Evolutionary conservation across 2,888 invertebrate genomes (phyloP).

Genomic region (Drosophila kanekoi): DNA sequence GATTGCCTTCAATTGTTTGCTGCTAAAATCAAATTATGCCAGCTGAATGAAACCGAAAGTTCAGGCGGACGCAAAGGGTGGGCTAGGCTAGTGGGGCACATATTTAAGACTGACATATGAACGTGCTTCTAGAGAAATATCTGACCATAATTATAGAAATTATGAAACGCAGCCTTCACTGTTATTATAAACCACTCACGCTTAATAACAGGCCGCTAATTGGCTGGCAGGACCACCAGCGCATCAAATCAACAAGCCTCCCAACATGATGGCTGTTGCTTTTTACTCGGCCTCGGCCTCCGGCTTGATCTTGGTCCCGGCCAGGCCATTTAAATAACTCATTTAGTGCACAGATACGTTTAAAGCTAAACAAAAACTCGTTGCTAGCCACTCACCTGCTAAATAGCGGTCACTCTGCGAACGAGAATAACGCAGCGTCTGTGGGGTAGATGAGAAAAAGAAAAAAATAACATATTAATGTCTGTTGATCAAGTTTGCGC

Average conservation of each 20-base stretch:
- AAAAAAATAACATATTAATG: conserved; percentile 60
- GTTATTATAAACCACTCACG: conserved; percentile 78
- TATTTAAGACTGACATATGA: neutral
- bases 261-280: conserved; percentile 12
- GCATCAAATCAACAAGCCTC: conserved; percentile 62
- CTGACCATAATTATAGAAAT: conserved; percentile 59
- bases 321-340: conserved; percentile 76
- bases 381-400: conserved; percentile 84
- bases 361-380: conserved; percentile 53
- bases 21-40: conserved; percentile 49
- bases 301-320: conserved; percentile 8
- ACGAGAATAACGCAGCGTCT: conserved; percentile 85
- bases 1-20: conserved; percentile 72
- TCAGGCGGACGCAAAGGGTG: conserved; percentile 10
- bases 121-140: conserved; percentile 1
- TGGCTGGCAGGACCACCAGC: conserved; percentile 76
- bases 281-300: conserved; percentile 34
- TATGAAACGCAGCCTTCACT: conserved; percentile 50
- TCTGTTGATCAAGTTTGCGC: conserved; percentile 62
- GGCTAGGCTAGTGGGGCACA: neutral
- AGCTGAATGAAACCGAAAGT: conserved; percentile 66
- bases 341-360: conserved; percentile 61
- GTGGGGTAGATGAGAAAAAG: conserved; percentile 42
- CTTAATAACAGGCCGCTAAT: conserved; percentile 77
- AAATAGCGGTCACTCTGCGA: conserved; percentile 85